These are phyloP conservation scores for Rugalucina vietnamica DNA, from an alignment of 2,888 invertebrate genomes.

Conservation along the genomic window DNA sequence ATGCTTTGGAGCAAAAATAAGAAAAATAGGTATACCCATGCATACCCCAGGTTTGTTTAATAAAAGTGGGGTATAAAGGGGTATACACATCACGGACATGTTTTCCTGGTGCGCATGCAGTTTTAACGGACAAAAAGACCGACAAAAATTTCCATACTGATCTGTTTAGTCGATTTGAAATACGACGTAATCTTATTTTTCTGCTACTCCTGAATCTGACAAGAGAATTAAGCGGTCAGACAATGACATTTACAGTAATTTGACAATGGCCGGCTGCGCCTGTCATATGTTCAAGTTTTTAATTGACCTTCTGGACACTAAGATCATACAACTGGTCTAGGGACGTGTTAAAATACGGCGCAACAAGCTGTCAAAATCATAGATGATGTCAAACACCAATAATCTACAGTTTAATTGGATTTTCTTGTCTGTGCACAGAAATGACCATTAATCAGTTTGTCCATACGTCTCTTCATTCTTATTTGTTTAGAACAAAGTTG, in stretches of 20 bases:
- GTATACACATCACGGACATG: no score
- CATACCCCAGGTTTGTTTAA: no score
- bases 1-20: no score
- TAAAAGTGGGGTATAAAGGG: no score
- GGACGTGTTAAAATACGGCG: background rate
- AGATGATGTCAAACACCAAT: background rate
- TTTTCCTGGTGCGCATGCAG: no score
- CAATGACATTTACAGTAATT: conserved; percentile 2
- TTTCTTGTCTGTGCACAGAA: background rate
- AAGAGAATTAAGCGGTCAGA: conserved; percentile 13
- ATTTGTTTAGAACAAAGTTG: no score
- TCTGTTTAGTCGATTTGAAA: background rate
- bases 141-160: no score
- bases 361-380: conserved; percentile 11
- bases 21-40: no score
- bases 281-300: background rate
- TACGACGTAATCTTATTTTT: background rate
- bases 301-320: background rate
- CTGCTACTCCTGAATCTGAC: background rate
- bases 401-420: background rate
- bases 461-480: no score
- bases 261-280: conserved; percentile 1
- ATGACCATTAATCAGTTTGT: no score
- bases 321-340: background rate
- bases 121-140: no score